Base-by-base conservation (phyloP, 2,797 vertebrate species). In the Sebastes hubbsi region DNA sequence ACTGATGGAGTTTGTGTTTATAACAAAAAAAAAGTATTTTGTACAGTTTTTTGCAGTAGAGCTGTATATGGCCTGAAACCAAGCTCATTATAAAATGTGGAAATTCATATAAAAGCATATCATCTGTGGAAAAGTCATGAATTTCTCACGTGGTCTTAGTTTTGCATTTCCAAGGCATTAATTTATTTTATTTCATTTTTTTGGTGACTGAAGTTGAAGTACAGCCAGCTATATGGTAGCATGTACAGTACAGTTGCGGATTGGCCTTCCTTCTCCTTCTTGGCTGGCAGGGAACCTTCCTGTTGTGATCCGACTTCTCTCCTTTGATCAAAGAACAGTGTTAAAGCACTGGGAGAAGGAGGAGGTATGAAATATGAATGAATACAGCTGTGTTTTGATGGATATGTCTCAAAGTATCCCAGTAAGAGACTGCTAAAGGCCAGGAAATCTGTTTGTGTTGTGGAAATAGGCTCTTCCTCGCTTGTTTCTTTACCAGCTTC, bases 321-420 rank as follows among this genome's bases (percentile, higher is more conserved):
- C 80, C 93, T 94, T 95, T 95, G 94, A 96, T 96, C 94, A 95
- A 94, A 95, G 94, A 96, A 95, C 88, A 91, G 91, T 88, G 93
- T 94, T 94, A 94, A 95, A 94, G 94, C 93, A 93, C 93, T 93
- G 94, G 93, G 94, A 94, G 91, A 94, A 93, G 93, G 91, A 95
- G 94, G 92, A 92, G 94, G 92, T 93, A 95, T 96, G 89, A 95
- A 96, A 96, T 96, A 96, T 95, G 91, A 94, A 96, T 95, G 94
- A 95, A 93, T 94, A 93, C 93, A 94, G 94, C 94, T 95, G 93
- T 93, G 92, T 94, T 94, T 95, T 93, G 94, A 95, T 95, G 94
- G 94, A 93, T 94, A 94, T 92, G 92, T 93, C 93, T 94, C 92
- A 94, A 94, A 95, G 94, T 94, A 94, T 94, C 92, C 88, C 91